phyloP scores from a whole-genome alignment of 1,140 invertebrate genomes.

The Camponotus floridanus region DNA sequence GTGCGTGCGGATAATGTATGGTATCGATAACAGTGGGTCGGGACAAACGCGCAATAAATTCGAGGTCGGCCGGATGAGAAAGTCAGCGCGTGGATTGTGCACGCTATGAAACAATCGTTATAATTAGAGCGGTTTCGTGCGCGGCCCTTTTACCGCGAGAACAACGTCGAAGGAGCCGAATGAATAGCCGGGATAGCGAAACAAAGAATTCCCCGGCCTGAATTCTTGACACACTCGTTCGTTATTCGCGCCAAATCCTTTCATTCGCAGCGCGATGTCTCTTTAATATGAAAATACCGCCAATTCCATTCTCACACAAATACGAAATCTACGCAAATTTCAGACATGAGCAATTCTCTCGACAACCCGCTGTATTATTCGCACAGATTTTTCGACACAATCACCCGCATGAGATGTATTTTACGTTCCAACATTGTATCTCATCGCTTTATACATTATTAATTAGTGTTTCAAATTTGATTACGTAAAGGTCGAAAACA shows the following conservation, averaged over 20 bases:
- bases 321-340: neutral
- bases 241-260: slow-evolving; percentile 35
- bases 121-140: slow-evolving; percentile 68
- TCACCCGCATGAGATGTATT: too few relatives aligned
- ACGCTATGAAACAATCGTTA: slow-evolving; percentile 65
- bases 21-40: slow-evolving; percentile 47
- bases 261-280: slow-evolving; percentile 22
- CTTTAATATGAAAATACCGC: slow-evolving; percentile 28
- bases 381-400: too few relatives aligned
- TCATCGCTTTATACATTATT: too few relatives aligned
- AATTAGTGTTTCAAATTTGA: too few relatives aligned
- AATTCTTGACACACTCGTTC: slow-evolving; percentile 65
- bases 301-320: slow-evolving; percentile 17
- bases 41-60: slow-evolving; percentile 42
- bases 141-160: slow-evolving; percentile 46
- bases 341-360: too few relatives aligned
- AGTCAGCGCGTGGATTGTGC: slow-evolving; percentile 44
- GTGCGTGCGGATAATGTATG: slow-evolving; percentile 53
- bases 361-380: too few relatives aligned
- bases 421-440: too few relatives aligned
- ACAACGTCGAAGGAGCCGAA: slow-evolving; percentile 44
- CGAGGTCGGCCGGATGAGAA: neutral
- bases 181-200: slow-evolving; percentile 38
- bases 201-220: slow-evolving; percentile 63
- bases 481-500: too few relatives aligned